A percentile compares a stretch with the other conserved stretches of the same genome.
Evolutionary conservation across 1,140 invertebrate species (phyloP).

Genomic region (Belonocnema kinseyi): DNA sequence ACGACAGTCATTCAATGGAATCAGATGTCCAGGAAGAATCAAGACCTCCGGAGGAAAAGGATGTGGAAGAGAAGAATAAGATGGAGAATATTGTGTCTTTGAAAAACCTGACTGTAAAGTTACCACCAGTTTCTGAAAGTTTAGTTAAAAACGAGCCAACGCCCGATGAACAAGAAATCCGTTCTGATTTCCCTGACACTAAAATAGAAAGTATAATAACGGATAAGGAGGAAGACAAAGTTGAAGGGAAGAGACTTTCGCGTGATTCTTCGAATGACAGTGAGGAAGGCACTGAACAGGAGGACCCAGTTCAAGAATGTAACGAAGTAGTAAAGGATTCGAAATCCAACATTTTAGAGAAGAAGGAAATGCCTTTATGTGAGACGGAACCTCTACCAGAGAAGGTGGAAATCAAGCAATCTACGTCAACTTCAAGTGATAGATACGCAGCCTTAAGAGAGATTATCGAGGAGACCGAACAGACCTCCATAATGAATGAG

Average conservation of each 20-base stretch:
- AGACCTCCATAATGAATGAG: conserved; percentile 45
- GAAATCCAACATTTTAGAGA: conserved; percentile 34
- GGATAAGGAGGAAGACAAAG: not conserved
- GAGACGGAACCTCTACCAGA: conserved; percentile 45
- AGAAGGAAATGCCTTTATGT: conserved; percentile 40
- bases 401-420: conserved; percentile 62
- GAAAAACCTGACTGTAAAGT: conserved; percentile 63
- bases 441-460: conserved; percentile 69
- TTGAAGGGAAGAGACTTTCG: conserved; percentile 5
- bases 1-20: conserved; percentile 64
- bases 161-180: conserved; percentile 42
- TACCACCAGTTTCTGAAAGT: conserved; percentile 56
- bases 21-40: conserved; percentile 52
- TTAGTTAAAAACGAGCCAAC: conserved; percentile 38
- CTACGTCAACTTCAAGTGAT: conserved; percentile 65
- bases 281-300: not conserved
- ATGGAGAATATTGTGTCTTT: conserved; percentile 54
- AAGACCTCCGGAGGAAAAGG: conserved; percentile 54
- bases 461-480: conserved; percentile 66
- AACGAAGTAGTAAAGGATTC: conserved; percentile 34
- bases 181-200: conserved; percentile 41
- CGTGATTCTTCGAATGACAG: not conserved
- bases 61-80: conserved; percentile 55
- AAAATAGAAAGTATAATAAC: conserved; percentile 31
- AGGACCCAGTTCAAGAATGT: conserved; percentile 38